These are phyloP conservation scores for Lethenteron reissneri DNA, from an alignment of 2,113 vertebrate species.

Conservation along the genomic window DNA sequence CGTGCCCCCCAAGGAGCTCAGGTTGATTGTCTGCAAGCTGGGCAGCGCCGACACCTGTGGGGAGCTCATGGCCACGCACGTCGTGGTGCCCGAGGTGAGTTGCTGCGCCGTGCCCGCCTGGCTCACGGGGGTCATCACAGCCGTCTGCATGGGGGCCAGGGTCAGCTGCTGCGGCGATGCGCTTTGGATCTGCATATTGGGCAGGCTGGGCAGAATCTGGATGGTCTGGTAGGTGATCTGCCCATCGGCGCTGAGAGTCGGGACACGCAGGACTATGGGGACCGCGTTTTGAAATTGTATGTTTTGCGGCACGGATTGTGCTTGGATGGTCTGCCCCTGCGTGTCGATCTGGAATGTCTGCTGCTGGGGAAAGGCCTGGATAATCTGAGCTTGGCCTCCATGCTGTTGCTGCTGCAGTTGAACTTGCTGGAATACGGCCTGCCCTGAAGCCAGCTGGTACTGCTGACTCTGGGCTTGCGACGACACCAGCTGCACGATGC, in stretches of 20 bases:
- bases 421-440: slow-evolving; percentile 23
- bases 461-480: slow-evolving; percentile 21
- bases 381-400: slow-evolving; percentile 39
- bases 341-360: slow-evolving; percentile 2
- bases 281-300: slow-evolving; percentile 71
- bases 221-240: slow-evolving; percentile 4
- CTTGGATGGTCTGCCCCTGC: slow-evolving; percentile 47
- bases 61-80: slow-evolving; percentile 5
- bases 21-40: background rate
- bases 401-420: slow-evolving; percentile 52
- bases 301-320: slow-evolving; percentile 48
- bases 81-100: background rate
- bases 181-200: slow-evolving; percentile 1
- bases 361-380: slow-evolving; percentile 34
- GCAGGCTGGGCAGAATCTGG: slow-evolving; percentile 4
- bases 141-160: slow-evolving; percentile 3
- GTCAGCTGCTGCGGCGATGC: slow-evolving; percentile 2
- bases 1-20: slow-evolving; percentile 1
- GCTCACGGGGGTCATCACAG: background rate
- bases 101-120: background rate
- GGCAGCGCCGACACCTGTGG: background rate
- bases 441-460: slow-evolving; percentile 20
- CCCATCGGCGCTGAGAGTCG: slow-evolving; percentile 26
- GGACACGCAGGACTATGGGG: slow-evolving; percentile 60
- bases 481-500: slow-evolving; percentile 17